Evolutionary conservation across 2,888 invertebrate genomes (phyloP).

Genomic region (Seladonia tumulorum): DNA sequence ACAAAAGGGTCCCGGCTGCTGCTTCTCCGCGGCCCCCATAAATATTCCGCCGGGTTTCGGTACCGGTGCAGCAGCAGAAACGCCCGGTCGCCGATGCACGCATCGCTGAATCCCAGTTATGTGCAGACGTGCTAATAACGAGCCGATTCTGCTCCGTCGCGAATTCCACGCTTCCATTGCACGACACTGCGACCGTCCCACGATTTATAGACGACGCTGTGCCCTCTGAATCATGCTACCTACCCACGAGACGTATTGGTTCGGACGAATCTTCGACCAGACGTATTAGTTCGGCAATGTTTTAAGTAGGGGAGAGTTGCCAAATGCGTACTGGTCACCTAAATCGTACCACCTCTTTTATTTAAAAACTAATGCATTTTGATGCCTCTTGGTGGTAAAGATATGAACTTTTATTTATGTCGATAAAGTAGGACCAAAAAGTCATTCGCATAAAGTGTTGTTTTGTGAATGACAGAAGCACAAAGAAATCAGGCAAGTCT

Average conservation of each 20-base stretch:
- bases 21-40: conserved; percentile 55
- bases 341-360: no score
- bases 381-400: no score
- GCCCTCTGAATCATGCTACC: neutral
- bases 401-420: no score
- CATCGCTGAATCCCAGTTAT: conserved; percentile 81
- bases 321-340: no score
- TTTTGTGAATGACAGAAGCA: no score
- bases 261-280: no score
- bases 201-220: neutral
- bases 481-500: no score
- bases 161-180: conserved; percentile 78
- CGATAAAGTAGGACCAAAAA: no score
- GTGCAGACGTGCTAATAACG: conserved; percentile 82
- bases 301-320: no score
- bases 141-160: conserved; percentile 79
- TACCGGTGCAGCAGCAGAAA: neutral
- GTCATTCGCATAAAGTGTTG: no score
- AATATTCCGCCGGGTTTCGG: conserved; percentile 59
- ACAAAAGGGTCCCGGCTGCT: conserved; percentile 47
- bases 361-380: no score
- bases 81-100: conserved; percentile 61
- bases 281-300: no score
- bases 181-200: neutral
- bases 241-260: neutral